A percentile compares a stretch with the other conserved stretches of the same genome.
Evolutionary conservation across 2,888 invertebrate genomes (phyloP).

Genomic region (Tineola bisselliella): DNA sequence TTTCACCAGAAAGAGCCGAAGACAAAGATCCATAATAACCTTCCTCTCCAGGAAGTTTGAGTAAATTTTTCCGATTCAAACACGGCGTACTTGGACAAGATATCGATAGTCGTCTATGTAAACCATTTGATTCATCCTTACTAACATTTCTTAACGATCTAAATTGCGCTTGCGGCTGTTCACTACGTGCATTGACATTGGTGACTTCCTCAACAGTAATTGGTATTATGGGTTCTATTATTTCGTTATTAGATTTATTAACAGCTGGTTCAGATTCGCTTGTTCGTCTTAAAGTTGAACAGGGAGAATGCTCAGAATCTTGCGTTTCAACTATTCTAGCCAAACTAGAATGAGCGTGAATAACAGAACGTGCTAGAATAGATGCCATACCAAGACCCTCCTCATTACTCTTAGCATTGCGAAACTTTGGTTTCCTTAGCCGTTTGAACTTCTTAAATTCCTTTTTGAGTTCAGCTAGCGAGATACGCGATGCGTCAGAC

Average conservation of each 20-base stretch:
- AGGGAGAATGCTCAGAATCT: constrained; percentile 55
- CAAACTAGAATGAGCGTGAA: constrained; percentile 67
- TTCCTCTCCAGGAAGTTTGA: constrained; percentile 43
- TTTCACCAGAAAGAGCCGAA: constrained; percentile 52
- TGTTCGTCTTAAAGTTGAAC: constrained; percentile 43
- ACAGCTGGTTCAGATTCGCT: constrained; percentile 53
- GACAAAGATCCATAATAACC: constrained; percentile 52
- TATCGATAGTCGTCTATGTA: constrained; percentile 44
- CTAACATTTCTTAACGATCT: constrained; percentile 48
- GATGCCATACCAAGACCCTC: constrained; percentile 73
- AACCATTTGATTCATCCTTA: constrained; percentile 24
- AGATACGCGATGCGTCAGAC: constrained; percentile 56
- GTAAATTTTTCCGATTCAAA: constrained; percentile 42
- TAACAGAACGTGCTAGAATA: constrained; percentile 72
- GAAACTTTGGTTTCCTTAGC: constrained; percentile 49
- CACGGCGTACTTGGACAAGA: constrained; percentile 57
- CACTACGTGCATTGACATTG: constrained; percentile 18
- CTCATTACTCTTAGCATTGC: constrained; percentile 35
- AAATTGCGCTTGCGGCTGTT: constrained; percentile 42
- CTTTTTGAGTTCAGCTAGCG: constrained; percentile 47
- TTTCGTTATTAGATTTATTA: constrained; percentile 35
- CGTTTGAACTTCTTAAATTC: constrained; percentile 52
- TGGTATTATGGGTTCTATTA: constrained; percentile 3
- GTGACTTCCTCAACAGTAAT: constrained; percentile 17
- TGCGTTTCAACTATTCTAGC: constrained; percentile 68